Conservation (phyloP, 1,140 invertebrate genomes). For the Sycophaga agraensis region DNA sequence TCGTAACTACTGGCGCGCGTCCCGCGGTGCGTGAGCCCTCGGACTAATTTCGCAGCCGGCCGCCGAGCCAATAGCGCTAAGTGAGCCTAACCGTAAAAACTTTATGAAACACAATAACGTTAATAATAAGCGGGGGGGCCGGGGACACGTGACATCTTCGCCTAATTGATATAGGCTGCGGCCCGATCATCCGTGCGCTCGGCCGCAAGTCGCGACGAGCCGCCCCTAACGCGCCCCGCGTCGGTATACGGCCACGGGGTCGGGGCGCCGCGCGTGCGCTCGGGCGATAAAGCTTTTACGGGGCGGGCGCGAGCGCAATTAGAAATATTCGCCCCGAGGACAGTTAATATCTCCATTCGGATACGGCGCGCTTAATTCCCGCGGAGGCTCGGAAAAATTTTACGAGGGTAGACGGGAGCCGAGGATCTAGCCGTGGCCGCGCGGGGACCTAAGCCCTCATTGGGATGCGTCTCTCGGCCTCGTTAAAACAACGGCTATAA, state of each 20-base stretch:
- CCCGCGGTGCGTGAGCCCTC: not conserved
- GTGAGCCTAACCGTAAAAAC: constrained; percentile 25
- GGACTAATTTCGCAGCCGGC: not conserved
- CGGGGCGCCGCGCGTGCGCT: not conserved
- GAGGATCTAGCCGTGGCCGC: too few relatives aligned
- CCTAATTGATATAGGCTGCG: constrained; percentile 23
- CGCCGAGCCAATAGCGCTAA: not conserved
- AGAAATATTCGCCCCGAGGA: constrained; percentile 42
- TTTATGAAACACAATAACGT: constrained; percentile 20
- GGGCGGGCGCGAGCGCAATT: constrained; percentile 39
- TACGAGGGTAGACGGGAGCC: constrained; percentile 1
- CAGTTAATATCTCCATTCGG: constrained; percentile 46
- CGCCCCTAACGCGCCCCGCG: constrained; percentile 1
- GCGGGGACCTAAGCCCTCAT: constrained; percentile 13
- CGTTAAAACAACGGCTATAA: constrained; percentile 17
- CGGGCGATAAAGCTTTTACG: constrained; percentile 48
- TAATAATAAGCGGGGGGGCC: not conserved
- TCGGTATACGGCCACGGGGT: not conserved
- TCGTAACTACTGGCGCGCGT: not conserved
- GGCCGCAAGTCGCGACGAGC: not conserved
- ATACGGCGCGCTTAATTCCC: constrained; percentile 20
- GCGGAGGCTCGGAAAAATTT: constrained; percentile 32
- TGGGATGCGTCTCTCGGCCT: constrained; percentile 9
- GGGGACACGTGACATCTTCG: constrained; percentile 10
- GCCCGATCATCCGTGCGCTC: too few relatives aligned